Percentiles rank a stretch among this genome's conserved stretches.
These are phyloP conservation scores for Melieria crassipennis DNA, from an alignment of 2,888 invertebrate genomes.

Conservation along the genomic window DNA sequence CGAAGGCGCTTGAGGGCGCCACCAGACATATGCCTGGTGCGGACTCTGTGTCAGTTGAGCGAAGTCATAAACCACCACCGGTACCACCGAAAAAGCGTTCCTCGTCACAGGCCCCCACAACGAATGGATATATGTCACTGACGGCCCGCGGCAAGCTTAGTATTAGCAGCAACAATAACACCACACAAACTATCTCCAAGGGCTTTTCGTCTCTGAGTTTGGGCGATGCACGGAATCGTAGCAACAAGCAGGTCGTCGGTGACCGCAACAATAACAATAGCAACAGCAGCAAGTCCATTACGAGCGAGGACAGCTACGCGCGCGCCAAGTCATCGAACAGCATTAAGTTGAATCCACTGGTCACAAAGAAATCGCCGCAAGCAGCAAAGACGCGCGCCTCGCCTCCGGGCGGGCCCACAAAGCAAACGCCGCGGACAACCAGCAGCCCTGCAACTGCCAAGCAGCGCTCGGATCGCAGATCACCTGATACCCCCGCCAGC, in stretches of 20 bases:
- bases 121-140: not conserved
- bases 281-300: slow-evolving; percentile 40
- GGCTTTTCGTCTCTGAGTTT: slow-evolving; percentile 52
- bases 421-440: slow-evolving; percentile 16
- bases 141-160: slow-evolving; percentile 5
- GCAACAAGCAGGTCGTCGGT: slow-evolving; percentile 31
- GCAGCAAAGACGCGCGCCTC: slow-evolving; percentile 23
- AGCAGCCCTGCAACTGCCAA: slow-evolving; percentile 40
- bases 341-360: slow-evolving; percentile 60
- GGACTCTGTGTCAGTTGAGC: no score
- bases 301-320: not conserved
- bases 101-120: slow-evolving; percentile 31
- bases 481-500: not conserved
- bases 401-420: slow-evolving; percentile 15
- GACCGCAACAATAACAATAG: slow-evolving; percentile 51
- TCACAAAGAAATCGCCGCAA: slow-evolving; percentile 58
- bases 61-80: not conserved
- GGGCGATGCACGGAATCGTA: slow-evolving; percentile 34
- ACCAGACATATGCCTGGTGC: slow-evolving; percentile 12
- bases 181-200: slow-evolving; percentile 46
- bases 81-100: slow-evolving; percentile 10
- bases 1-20: slow-evolving; percentile 29
- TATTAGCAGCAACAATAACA: slow-evolving; percentile 12
- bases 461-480: no score
- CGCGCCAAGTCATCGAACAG: slow-evolving; percentile 42